phyloP scores from a whole-genome alignment of 2,888 invertebrate species.

The Limenitis camilla region DNA sequence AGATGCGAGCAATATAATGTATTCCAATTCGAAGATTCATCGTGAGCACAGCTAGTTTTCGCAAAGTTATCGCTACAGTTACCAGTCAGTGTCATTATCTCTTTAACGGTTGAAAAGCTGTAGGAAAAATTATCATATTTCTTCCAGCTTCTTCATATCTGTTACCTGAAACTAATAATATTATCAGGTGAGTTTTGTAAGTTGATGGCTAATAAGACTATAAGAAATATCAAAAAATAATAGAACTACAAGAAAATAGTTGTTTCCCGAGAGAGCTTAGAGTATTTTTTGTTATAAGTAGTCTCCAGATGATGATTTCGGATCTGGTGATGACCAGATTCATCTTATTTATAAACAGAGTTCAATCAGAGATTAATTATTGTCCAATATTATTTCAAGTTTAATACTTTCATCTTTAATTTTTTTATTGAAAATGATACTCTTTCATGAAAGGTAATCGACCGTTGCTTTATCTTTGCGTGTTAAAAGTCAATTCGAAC shows the following conservation, averaged over 20 bases:
- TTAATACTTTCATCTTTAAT: too few relatives aligned
- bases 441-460: conserved; percentile 7
- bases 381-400: too few relatives aligned
- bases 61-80: conserved; percentile 37
- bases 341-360: too few relatives aligned
- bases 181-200: background rate
- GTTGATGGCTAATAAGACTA: too few relatives aligned
- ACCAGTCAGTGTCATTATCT: conserved; percentile 51
- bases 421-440: too few relatives aligned
- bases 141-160: conserved; percentile 21
- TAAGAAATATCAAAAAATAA: too few relatives aligned
- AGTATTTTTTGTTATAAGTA: too few relatives aligned
- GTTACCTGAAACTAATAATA: conserved; percentile 33
- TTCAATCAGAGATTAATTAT: too few relatives aligned
- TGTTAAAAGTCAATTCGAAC: conserved; percentile 3
- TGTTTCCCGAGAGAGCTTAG: too few relatives aligned
- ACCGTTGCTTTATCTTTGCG: conserved; percentile 11
- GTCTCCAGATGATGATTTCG: too few relatives aligned
- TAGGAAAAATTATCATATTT: conserved; percentile 21
- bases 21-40: conserved; percentile 52
- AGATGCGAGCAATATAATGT: conserved; percentile 60
- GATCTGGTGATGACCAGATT: too few relatives aligned
- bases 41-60: conserved; percentile 35
- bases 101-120: background rate
- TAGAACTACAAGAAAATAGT: too few relatives aligned